Base-by-base conservation (phyloP, 2,113 vertebrate species). In the Dendropsophus ebraccatus region DNA sequence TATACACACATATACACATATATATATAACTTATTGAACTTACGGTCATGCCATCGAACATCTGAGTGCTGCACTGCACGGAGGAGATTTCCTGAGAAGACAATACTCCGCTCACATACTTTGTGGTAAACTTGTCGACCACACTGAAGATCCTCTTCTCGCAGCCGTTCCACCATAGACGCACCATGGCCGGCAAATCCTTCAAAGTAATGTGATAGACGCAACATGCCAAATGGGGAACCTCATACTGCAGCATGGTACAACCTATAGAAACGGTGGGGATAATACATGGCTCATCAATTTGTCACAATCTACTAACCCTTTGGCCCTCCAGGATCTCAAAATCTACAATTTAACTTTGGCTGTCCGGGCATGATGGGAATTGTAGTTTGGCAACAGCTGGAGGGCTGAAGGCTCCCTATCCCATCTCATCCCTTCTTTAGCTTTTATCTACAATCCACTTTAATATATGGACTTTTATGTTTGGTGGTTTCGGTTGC, bases 151-250 rank as follows among this genome's bases (percentile, higher is more conserved):
- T 95, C 5, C 97, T 96, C 90, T 99, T 99, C 89, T 99, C 98
- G 88, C 97, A 97, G 89, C 96, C 94, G 41, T 97, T 99, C 98
- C 98, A 99, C 97, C 98, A 99, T 41, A 99, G 94, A 1, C 98
- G 94, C 82, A 99, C 97, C 96, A 99, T 99, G 83, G 98, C 98
- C 0, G 98, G 98, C 90, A 99, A 88, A 91, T 99, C 96, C 90
- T 99, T 96, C 88, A 99, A 91, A 0, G 97, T 96, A 88, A 96
- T 95, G 49, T 95, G 97, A 92, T 99, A 99, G 72, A 99, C 97
- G 0, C 93, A 96, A 89, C 98, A 99, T 0, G 98, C 97, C 94
- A 99, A 89, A 89, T 97, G 97, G 0, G 96, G 95, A 77, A 99
- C 95, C 89, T 99, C 96, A 85, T 93, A 94, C 30, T 95, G 92